Base-by-base conservation (phyloP, 2,113 vertebrate species). In the Takifugu flavidus region DNA sequence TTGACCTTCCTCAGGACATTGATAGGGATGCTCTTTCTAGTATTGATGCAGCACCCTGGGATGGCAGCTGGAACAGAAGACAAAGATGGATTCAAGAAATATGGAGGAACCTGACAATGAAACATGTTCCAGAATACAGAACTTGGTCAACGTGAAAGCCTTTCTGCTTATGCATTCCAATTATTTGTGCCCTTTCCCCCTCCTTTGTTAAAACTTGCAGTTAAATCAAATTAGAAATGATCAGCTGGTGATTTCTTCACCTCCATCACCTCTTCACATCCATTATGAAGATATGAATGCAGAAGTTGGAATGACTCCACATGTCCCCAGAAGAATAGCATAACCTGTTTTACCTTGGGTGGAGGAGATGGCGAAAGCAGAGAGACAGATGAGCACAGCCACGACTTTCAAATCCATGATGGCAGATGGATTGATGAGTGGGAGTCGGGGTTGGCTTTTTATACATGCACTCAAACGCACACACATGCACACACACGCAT, bases 341-440 rank as follows among this genome's bases (percentile, higher is more conserved):
- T 39, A 39, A 39, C 34, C 34, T 10, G 34, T 8, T 39, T 87
- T 90, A 92, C 91, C 91, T 66, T 90, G 75, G 28, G 63, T 83
- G 15, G 43, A 62, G 46, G 28, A 53, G 70, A 88, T 55, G 56
- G 75, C 58, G 67, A 84, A 25, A 20, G 56, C 25, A 13, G 61
- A 84, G 53, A 89, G 51, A 25, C 74, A 59, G 49, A 88, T 45
- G 26, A 80, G 15, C 42, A 81, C 31, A 4, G 78, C 14, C 0
- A 51, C 39, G 14, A 49, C 39, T 78, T 79, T 87, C 53, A 78
- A 67, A 56, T 88, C 87, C 91, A 92, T 92, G 75, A 39, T 66
- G 63, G 62, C 49, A 59, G 26, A 29, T 27, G n/a, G n/a, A 61
- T 5, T 78, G 49, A 64, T 10, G 15, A 0, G 25, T 52, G 12